Percentiles rank a stretch among this genome's conserved stretches.
phyloP scores from a whole-genome alignment of 2,113 vertebrate species.

The Pterophyllum scalare region DNA sequence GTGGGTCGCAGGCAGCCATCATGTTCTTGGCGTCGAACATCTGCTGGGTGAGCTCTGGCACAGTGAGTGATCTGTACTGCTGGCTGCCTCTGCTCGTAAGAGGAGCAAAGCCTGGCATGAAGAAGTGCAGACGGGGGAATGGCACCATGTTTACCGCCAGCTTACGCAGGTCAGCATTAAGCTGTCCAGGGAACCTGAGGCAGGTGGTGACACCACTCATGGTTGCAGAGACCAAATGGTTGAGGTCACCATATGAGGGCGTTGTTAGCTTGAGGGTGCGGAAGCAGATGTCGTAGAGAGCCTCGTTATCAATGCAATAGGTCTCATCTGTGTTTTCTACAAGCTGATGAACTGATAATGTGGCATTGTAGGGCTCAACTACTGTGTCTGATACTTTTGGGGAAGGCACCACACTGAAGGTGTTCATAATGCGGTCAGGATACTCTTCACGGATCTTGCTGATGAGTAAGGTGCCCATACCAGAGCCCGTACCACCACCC shows the following conservation, averaged over 20 bases:
- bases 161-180: conserved; percentile 84
- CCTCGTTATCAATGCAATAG: conserved; percentile 86
- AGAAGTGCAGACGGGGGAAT: conserved; percentile 87
- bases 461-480: conserved; percentile 86
- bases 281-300: conserved; percentile 86
- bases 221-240: conserved; percentile 85
- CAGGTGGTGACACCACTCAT: conserved; percentile 87
- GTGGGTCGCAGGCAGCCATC: conserved; percentile 86
- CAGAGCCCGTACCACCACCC: conserved; percentile 83
- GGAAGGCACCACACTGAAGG: conserved; percentile 85
- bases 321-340: conserved; percentile 87
- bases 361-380: conserved; percentile 86
- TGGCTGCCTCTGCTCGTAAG: conserved; percentile 86
- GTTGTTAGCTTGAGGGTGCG: conserved; percentile 86
- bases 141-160: conserved; percentile 87
- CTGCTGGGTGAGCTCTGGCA: conserved; percentile 85
- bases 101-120: conserved; percentile 86
- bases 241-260: conserved; percentile 84
- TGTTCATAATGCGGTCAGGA: conserved; percentile 87
- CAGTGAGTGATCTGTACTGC: conserved; percentile 83
- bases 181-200: conserved; percentile 85
- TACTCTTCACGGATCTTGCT: conserved; percentile 87
- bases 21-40: conserved; percentile 87
- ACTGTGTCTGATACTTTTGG: conserved; percentile 87
- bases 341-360: conserved; percentile 84